phyloP scores from a whole-genome alignment of 2,797 vertebrate genomes.

The Gephyroberyx darwinii region DNA sequence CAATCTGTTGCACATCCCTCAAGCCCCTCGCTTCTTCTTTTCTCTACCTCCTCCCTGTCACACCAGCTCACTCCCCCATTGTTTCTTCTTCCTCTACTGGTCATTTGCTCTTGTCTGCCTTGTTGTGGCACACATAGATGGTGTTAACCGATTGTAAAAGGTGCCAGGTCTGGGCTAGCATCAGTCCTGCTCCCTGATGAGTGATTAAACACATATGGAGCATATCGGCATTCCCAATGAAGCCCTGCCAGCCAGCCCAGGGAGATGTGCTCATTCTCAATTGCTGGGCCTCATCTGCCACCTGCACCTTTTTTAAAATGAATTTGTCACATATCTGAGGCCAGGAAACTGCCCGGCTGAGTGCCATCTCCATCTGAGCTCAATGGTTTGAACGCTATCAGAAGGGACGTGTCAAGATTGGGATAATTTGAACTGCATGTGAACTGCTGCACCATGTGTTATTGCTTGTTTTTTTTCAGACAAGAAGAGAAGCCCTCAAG shows the following conservation, averaged over 20 bases:
- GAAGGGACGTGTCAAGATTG: constrained; percentile 60
- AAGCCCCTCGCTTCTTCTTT: constrained; percentile 15
- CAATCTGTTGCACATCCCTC: constrained; percentile 65
- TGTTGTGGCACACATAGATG: constrained; percentile 34
- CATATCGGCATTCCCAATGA: constrained; percentile 60
- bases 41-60: neutral
- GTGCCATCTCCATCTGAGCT: constrained; percentile 63
- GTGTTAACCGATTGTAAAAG: constrained; percentile 37
- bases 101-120: constrained; percentile 33
- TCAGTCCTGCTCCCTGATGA: constrained; percentile 48
- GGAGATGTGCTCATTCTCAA: constrained; percentile 57
- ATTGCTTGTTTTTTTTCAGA: constrained; percentile 51
- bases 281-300: constrained; percentile 64
- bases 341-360: constrained; percentile 47
- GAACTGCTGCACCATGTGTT: constrained; percentile 44
- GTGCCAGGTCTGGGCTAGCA: constrained; percentile 41
- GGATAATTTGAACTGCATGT: constrained; percentile 57
- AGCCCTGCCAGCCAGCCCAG: constrained; percentile 44
- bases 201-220: constrained; percentile 71
- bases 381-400: constrained; percentile 60
- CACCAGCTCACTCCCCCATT: constrained; percentile 29
- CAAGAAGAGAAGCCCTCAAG: constrained; percentile 55
- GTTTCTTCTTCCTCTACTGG: constrained; percentile 18
- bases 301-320: constrained; percentile 68
- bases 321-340: constrained; percentile 70